Evolutionary conservation across 1,140 invertebrate genomes (phyloP).

Genomic region (Pachyrhynchus sulphureomaculatus): DNA sequence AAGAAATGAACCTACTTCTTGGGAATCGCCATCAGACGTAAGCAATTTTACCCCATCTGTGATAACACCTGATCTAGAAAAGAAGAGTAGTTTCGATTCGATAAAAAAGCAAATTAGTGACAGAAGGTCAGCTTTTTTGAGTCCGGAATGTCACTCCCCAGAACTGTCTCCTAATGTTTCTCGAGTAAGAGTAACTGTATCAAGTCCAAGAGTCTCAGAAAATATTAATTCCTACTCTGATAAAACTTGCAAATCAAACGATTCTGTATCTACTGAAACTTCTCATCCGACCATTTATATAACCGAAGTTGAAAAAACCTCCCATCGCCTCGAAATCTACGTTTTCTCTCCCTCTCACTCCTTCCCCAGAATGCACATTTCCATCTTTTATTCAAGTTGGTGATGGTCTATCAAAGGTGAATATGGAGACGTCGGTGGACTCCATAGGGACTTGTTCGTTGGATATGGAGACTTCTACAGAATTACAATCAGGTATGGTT

Average conservation of each 20-base stretch:
- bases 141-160: not conserved
- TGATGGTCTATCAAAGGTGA: not conserved
- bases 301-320: too few species aligned
- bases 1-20: not conserved
- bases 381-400: not conserved
- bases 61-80: not conserved
- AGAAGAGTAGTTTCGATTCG: not conserved
- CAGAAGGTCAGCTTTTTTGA: constrained; percentile 11
- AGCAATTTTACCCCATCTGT: not conserved
- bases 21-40: not conserved
- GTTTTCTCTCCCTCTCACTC: not conserved
- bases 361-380: constrained; percentile 1
- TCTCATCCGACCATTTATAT: too few species aligned
- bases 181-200: not conserved
- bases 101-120: constrained; percentile 7
- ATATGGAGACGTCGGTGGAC: constrained; percentile 68
- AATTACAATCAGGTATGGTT: constrained; percentile 69
- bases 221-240: not conserved
- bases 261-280: too few species aligned
- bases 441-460: constrained; percentile 81
- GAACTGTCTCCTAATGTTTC: not conserved
- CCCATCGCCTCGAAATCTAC: not conserved
- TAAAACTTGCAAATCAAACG: not conserved
- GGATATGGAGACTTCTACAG: constrained; percentile 75
- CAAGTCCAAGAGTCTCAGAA: not conserved